These are phyloP conservation scores for Philaethria dido DNA, from an alignment of 2,888 invertebrate genomes.

Conservation along the genomic window DNA sequence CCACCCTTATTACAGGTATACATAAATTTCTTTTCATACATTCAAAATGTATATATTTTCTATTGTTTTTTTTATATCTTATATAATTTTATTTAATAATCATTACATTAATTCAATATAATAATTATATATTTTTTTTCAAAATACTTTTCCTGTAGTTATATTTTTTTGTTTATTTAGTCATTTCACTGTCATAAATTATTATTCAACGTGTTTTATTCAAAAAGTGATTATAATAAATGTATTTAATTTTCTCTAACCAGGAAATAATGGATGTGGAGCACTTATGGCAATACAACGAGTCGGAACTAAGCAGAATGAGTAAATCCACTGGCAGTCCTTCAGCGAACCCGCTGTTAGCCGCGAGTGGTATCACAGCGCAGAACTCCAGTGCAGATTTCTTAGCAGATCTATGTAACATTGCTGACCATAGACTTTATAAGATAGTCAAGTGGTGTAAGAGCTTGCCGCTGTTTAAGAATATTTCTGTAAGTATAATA, in stretches of 20 bases:
- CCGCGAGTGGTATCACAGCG: conserved; percentile 77
- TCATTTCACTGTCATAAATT: too few species aligned
- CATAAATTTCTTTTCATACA: not conserved
- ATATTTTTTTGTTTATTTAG: too few species aligned
- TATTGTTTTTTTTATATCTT: too few species aligned
- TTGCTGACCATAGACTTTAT: conserved; percentile 97
- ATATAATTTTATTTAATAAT: too few species aligned
- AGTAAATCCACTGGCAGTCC: conserved; percentile 75
- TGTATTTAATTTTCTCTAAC: conserved; percentile 26
- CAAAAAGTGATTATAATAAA: not conserved
- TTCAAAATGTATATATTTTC: too few species aligned
- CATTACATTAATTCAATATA: too few species aligned
- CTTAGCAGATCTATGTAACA: conserved; percentile 94
- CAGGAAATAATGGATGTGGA: conserved; percentile 98
- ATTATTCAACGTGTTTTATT: too few species aligned
- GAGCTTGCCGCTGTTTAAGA: conserved; percentile 97
- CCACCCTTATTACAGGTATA: conserved; percentile 88
- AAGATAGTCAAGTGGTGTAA: conserved; percentile 99
- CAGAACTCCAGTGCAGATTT: conserved; percentile 91
- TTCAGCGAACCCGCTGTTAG: conserved; percentile 74
- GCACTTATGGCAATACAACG: conserved; percentile 97
- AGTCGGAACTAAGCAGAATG: conserved; percentile 88
- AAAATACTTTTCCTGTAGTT: too few species aligned
- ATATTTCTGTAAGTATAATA: conserved; percentile 90
- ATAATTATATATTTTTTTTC: too few species aligned